A percentile compares a stretch with the other conserved stretches of the same genome.
Evolutionary conservation across 1,140 invertebrate genomes (phyloP).

Genomic region (Aporrectodea caliginosa): DNA sequence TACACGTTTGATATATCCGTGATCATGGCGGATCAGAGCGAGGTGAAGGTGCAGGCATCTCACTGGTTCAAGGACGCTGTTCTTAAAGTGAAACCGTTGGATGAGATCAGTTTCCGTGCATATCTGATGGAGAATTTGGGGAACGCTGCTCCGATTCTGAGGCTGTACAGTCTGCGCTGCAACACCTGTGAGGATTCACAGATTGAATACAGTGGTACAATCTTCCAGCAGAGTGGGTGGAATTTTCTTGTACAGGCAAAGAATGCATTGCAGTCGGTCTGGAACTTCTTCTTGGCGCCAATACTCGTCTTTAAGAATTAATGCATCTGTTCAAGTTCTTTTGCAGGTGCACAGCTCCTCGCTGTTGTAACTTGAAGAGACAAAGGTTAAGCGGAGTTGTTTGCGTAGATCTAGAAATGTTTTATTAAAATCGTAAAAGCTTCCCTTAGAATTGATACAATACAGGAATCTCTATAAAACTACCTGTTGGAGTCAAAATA

Average conservation of each 20-base stretch:
- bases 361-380: too few species aligned
- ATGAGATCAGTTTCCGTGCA: slow-evolving; percentile 22
- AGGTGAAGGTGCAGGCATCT: slow-evolving; percentile 16
- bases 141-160: background rate
- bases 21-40: background rate
- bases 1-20: slow-evolving; percentile 28
- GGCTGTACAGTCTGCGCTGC: slow-evolving; percentile 13
- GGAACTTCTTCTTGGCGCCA: slow-evolving; percentile 14
- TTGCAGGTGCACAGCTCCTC: too few species aligned
- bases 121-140: slow-evolving; percentile 7
- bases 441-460: too few species aligned
- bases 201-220: background rate
- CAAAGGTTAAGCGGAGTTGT: too few species aligned
- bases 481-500: too few species aligned
- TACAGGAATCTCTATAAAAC: too few species aligned
- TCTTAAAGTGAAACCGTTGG: slow-evolving; percentile 7
- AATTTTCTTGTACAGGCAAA: background rate
- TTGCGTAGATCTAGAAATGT: too few species aligned
- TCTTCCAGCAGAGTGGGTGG: slow-evolving; percentile 5
- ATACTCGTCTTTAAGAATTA: background rate
- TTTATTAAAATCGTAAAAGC: too few species aligned
- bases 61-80: slow-evolving; percentile 26
- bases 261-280: background rate
- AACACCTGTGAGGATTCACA: background rate
- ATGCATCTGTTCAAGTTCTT: too few species aligned